Evolutionary conservation across 2,113 vertebrate species (phyloP).

Genomic region (Poeciliopsis occidentalis): DNA sequence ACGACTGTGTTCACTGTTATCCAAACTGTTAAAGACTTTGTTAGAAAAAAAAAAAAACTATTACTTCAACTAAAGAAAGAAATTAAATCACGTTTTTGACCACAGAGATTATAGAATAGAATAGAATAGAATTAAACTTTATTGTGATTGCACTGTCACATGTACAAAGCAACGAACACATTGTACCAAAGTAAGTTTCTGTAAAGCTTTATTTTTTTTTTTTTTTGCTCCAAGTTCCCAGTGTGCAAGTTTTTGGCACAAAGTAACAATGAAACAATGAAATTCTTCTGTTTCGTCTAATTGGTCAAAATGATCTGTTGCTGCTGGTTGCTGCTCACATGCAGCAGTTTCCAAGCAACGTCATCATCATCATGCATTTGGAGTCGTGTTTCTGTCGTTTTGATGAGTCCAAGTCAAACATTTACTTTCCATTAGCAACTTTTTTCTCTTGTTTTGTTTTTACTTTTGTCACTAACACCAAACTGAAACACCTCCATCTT

Average conservation of each 20-base stretch:
- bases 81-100: neutral
- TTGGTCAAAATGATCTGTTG: no score
- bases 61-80: no score
- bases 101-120: no score
- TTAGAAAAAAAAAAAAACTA: no score
- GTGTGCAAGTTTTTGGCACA: neutral
- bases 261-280: neutral
- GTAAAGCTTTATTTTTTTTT: neutral
- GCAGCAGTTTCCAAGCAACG: neutral
- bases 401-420: neutral
- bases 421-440: neutral
- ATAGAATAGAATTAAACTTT: no score
- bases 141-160: no score
- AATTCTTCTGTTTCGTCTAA: neutral
- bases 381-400: neutral
- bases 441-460: neutral
- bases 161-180: no score
- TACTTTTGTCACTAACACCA: neutral
- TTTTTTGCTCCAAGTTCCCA: neutral
- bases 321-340: neutral
- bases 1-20: no score
- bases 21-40: no score
- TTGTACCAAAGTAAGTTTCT: neutral
- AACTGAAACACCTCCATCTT: neutral
- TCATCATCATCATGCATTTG: neutral